These are phyloP conservation scores for Stenoptilia bipunctidactyla DNA, from an alignment of 2,888 invertebrate species.

Conservation along the genomic window DNA sequence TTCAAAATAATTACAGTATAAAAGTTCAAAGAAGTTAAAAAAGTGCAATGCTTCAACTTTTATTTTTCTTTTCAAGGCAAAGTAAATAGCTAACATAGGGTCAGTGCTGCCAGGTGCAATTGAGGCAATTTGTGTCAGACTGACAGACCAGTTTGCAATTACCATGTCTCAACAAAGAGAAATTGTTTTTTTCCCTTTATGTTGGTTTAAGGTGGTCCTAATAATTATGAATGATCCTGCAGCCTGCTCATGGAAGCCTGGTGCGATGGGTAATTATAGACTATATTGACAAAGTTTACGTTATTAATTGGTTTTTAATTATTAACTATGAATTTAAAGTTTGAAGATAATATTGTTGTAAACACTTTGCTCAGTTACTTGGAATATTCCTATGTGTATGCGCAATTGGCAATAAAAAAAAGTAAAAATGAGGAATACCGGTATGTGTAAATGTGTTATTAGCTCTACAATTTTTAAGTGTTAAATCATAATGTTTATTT, in stretches of 20 bases:
- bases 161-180: slow-evolving; percentile 48
- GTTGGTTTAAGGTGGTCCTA: slow-evolving; percentile 38
- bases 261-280: background rate
- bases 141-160: slow-evolving; percentile 36
- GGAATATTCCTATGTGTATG: too few species aligned
- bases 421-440: too few species aligned
- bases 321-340: too few species aligned
- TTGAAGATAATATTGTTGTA: too few species aligned
- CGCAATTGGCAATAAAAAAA: too few species aligned
- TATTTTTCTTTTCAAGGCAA: background rate
- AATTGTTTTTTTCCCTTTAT: slow-evolving; percentile 51
- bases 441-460: too few species aligned
- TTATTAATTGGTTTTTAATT: too few species aligned
- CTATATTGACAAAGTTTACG: too few species aligned
- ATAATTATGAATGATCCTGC: background rate
- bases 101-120: slow-evolving; percentile 46
- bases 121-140: slow-evolving; percentile 52
- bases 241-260: slow-evolving; percentile 2
- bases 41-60: background rate
- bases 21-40: background rate
- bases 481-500: too few species aligned
- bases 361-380: too few species aligned
- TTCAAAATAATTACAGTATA: too few species aligned
- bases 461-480: too few species aligned
- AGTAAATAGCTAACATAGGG: background rate